A percentile compares a stretch with the other conserved stretches of the same genome.
These are phyloP conservation scores for Hydrotaea cyrtoneurina DNA, from an alignment of 2,888 invertebrate genomes.

Conservation along the genomic window DNA sequence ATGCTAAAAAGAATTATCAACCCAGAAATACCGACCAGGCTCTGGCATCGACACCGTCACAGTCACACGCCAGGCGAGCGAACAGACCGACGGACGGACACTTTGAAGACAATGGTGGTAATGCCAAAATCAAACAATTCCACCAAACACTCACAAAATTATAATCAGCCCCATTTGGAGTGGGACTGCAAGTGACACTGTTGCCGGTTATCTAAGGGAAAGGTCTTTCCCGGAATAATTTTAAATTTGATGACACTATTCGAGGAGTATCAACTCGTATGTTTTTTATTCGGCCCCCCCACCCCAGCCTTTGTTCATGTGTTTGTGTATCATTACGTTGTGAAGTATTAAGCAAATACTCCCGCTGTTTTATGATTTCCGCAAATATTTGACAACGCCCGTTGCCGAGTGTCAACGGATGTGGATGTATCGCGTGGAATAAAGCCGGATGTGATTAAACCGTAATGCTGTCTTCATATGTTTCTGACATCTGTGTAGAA, in stretches of 20 bases:
- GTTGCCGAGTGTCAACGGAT: not conserved
- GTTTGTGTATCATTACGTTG: slow-evolving; percentile 3
- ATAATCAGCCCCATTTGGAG: not conserved
- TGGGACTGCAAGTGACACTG: not conserved
- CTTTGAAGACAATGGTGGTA: not conserved
- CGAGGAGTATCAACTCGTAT: slow-evolving; percentile 9
- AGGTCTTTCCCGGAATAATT: slow-evolving; percentile 15
- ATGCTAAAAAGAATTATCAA: slow-evolving; percentile 40
- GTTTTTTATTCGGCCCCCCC: not conserved
- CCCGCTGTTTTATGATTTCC: not conserved
- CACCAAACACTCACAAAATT: slow-evolving; percentile 23
- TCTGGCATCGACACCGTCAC: not conserved
- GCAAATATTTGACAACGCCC: not conserved
- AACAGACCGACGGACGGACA: not conserved
- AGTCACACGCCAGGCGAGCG: too few species aligned
- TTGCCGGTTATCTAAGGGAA: not conserved
- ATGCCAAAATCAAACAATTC: slow-evolving; percentile 25
- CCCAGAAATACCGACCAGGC: not conserved
- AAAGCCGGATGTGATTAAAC: slow-evolving; percentile 2
- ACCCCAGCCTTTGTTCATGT: not conserved
- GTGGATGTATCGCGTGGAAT: not conserved
- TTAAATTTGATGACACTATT: slow-evolving; percentile 26
- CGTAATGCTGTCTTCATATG: not conserved
- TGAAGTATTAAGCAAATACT: slow-evolving; percentile 16
- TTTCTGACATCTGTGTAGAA: not conserved